Conservation (phyloP, 2,888 invertebrate genomes). For the Macrophya annulata region DNA sequence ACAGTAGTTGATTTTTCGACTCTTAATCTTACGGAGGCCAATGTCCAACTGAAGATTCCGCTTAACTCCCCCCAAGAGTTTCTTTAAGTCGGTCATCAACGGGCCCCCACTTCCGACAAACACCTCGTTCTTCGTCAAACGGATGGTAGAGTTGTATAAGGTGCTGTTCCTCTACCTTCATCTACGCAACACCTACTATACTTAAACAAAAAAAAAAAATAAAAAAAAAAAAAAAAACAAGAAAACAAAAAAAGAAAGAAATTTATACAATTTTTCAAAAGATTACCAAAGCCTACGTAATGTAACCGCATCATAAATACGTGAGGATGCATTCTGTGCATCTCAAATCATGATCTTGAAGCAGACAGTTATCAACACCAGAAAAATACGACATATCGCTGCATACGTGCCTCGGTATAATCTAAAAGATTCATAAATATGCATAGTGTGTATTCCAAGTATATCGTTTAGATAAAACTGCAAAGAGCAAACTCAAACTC, state of each 20-base stretch:
- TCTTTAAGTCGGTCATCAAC: constrained; percentile 75
- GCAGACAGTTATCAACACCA: background rate
- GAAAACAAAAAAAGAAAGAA: too few relatives aligned
- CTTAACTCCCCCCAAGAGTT: constrained; percentile 73
- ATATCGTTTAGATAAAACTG: background rate
- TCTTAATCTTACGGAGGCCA: constrained; percentile 78
- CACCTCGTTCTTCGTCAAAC: background rate
- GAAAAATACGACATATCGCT: background rate
- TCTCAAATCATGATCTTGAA: background rate
- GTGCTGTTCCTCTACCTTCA: background rate
- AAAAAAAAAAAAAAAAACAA: background rate
- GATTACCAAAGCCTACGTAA: constrained; percentile 61
- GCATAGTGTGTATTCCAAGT: background rate
- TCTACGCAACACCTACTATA: constrained; percentile 1
- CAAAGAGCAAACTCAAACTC: too few relatives aligned
- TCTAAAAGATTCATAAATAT: background rate
- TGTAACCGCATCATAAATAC: constrained; percentile 56
- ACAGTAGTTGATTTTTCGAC: constrained; percentile 74
- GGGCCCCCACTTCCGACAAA: constrained; percentile 71
- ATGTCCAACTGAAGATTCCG: constrained; percentile 78
- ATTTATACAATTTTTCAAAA: background rate
- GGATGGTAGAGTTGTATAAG: constrained; percentile 21
- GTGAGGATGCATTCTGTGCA: constrained; percentile 45
- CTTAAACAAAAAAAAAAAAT: background rate
- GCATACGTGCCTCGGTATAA: constrained; percentile 20